Evolutionary conservation across 2,888 invertebrate species (phyloP), one percentile per base, ranked within the genome.

Genomic region (Mimachlamys varia): DNA sequence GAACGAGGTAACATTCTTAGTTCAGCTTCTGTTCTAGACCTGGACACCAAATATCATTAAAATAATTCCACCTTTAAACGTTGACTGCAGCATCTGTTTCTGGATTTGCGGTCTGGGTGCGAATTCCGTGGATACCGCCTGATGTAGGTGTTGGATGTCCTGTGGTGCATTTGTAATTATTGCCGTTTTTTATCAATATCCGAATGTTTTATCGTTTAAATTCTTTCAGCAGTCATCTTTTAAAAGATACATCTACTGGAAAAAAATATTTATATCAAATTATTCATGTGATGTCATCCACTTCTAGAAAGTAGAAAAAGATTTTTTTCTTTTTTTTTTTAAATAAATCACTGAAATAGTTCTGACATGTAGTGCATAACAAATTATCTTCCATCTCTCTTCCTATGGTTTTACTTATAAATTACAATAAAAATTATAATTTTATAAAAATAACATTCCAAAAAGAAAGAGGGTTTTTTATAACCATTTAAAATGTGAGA

Each of bases 151-250:
- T 76, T 76, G 12, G 33, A 76, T 33, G 76, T 76, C 76, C 76
- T 76, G 76, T 76, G 76, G 76, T 76, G 76, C 76, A 76, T 33
- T 12, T 76, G 76, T 76, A 76, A 76, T 76, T 76, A 76, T 76
- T 27, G 76, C 33, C 76, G 76, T 76, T 76, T 76, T 76, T 76
- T 76, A 76, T 76, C 76, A 76, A 76, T 76, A 76, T 76, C 76
- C 33, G 12, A 76, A 76, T 33, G 33, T 33, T 76, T 76, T 76
- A 76, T 76, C 76, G 33, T 76, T 76, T 33, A 76, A 10, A 15
- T 33, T 76, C 33, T 27, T 76, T 76, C 76, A 27, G 12, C 13
- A 76, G 76, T 76, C 76, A 27, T 76, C 76, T 27, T 12, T 33
- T 13, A 27, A 27, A 27, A 15, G 27, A 27, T 76, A 19, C 27